phyloP scores from a whole-genome alignment of 2,113 vertebrate species.

The Fregetta grallaria region DNA sequence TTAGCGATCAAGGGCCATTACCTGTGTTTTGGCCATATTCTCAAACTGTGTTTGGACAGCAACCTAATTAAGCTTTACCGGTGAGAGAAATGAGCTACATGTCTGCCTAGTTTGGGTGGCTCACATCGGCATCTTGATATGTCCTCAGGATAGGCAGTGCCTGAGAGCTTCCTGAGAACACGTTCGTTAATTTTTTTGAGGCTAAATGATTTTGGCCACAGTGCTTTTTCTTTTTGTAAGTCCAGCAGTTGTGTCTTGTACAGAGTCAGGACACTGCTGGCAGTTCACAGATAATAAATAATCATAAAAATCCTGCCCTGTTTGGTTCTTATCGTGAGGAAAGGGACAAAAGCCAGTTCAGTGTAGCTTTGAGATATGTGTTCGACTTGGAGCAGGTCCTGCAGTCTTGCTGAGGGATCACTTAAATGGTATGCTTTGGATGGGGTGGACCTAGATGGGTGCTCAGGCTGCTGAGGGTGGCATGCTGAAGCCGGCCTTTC shows the following conservation, averaged over 20 bases:
- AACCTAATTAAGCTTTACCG: background rate
- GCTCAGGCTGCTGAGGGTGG: background rate
- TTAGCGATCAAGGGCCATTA: background rate
- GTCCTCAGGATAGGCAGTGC: slow-evolving; percentile 15
- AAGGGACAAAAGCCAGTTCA: background rate
- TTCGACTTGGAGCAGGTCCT: background rate
- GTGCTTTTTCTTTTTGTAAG: slow-evolving; percentile 42
- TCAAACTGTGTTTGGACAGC: slow-evolving; percentile 29
- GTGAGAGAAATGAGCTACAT: background rate
- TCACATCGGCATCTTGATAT: background rate
- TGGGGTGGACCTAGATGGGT: background rate
- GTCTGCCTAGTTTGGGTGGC: background rate
- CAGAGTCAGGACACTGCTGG: background rate
- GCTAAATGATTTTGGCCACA: slow-evolving; percentile 9
- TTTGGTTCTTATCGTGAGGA: slow-evolving; percentile 11
- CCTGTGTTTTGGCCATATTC: background rate
- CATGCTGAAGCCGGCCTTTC: background rate
- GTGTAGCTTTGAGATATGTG: background rate
- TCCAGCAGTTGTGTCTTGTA: background rate
- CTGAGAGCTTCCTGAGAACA: slow-evolving; percentile 21
- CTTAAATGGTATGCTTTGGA: background rate
- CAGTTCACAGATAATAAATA: slow-evolving; percentile 58
- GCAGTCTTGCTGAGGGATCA: background rate
- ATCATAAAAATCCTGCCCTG: background rate
- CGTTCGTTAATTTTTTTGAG: background rate